Evolutionary conservation across 2,888 invertebrate species (phyloP).

Genomic region (Aelia acuminata): DNA sequence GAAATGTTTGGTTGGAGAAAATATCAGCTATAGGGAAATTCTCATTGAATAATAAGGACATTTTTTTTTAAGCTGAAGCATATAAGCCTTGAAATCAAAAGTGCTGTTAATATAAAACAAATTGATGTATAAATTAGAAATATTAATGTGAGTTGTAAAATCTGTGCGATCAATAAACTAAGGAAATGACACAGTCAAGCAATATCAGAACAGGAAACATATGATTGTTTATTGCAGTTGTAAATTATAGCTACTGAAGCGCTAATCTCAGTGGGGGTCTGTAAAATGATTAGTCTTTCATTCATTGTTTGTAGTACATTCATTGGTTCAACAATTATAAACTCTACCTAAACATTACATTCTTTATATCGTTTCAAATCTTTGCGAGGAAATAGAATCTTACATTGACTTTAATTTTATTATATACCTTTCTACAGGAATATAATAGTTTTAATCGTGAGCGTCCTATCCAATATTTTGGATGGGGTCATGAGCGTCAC

Average conservation of each 20-base stretch:
- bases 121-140: neutral
- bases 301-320: conserved; percentile 57
- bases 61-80: no score
- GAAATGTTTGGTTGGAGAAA: no score
- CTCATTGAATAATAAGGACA: no score
- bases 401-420: no score
- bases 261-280: conserved; percentile 1
- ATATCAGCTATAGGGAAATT: no score
- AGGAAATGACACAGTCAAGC: neutral
- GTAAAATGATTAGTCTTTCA: neutral
- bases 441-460: no score
- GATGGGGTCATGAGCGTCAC: no score
- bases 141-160: neutral
- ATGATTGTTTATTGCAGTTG: neutral
- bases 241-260: neutral
- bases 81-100: no score
- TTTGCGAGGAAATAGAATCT: no score
- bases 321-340: neutral
- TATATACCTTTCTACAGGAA: no score
- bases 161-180: neutral
- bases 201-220: neutral
- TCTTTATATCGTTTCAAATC: neutral
- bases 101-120: no score
- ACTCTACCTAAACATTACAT: neutral
- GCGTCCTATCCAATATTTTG: no score